phyloP scores from a whole-genome alignment of 2,113 vertebrate genomes.

The Toxostoma redivivum region DNA sequence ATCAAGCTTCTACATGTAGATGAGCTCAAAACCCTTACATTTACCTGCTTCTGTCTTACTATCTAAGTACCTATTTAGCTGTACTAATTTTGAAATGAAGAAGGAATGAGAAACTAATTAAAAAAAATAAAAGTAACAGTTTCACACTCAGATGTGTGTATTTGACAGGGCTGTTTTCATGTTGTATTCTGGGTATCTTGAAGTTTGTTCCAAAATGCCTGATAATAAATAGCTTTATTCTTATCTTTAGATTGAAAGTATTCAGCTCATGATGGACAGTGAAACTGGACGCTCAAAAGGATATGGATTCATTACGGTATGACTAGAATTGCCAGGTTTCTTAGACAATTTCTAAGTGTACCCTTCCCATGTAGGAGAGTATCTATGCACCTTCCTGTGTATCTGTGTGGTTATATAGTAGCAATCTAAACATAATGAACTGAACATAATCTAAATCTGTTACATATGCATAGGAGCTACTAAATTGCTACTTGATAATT shows the following conservation, averaged over 20 bases:
- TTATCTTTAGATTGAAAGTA: conserved; percentile 89
- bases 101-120: not conserved
- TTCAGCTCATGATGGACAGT: conserved; percentile 98
- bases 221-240: not conserved
- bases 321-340: not conserved
- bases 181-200: not conserved
- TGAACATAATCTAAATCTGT: not conserved
- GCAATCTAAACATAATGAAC: not conserved
- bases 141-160: not conserved
- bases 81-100: not conserved
- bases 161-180: not conserved
- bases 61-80: fast-evolving
- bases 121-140: not conserved
- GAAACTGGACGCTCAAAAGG: conserved; percentile 94
- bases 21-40: not conserved
- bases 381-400: not conserved
- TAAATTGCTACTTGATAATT: not conserved
- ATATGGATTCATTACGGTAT: conserved; percentile 97
- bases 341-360: not conserved
- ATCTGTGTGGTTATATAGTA: not conserved
- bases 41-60: not conserved
- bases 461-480: not conserved
- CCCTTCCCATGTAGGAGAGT: not conserved
- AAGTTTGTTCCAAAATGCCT: not conserved
- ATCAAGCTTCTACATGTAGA: not conserved